Conservation (phyloP, 2,113 vertebrate genomes). For the Embiotoca jacksoni region DNA sequence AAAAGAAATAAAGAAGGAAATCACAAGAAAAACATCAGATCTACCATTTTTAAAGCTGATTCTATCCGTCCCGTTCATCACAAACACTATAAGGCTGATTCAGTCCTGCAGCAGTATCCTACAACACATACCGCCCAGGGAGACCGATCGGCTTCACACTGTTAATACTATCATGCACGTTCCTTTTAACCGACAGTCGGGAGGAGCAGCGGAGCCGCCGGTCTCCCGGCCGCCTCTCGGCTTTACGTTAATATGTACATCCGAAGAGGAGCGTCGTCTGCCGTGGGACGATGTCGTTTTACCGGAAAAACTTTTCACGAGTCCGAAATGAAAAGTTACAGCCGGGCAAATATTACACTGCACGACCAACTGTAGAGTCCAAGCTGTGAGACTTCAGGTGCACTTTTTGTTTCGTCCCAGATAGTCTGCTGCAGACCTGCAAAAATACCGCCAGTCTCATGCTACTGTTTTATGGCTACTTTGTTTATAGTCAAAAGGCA, state of each 20-base stretch:
- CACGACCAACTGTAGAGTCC: conserved; percentile 49
- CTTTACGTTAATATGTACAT: conserved; percentile 57
- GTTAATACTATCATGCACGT: conserved; percentile 54
- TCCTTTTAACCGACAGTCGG: conserved; percentile 50
- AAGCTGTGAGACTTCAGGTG: conserved; percentile 47
- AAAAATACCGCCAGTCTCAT: conserved; percentile 60
- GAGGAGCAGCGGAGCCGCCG: conserved; percentile 51
- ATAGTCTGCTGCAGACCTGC: conserved; percentile 55
- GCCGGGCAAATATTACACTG: conserved; percentile 50
- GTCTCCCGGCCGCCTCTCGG: conserved; percentile 50
- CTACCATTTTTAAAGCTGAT: conserved; percentile 64
- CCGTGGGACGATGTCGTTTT: conserved; percentile 18
- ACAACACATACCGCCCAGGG: conserved; percentile 74
- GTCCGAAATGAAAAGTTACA: conserved; percentile 40
- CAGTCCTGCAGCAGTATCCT: conserved; percentile 69
- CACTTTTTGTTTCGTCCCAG: conserved; percentile 21
- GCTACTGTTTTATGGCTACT: conserved; percentile 82
- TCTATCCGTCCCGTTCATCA: conserved; percentile 53
- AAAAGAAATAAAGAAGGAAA: background rate
- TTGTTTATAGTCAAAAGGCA: conserved; percentile 77
- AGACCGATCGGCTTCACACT: conserved; percentile 32
- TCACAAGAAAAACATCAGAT: conserved; percentile 48
- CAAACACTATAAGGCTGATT: conserved; percentile 71
- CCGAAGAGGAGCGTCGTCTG: conserved; percentile 51
- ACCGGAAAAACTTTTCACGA: conserved; percentile 42